Conservation (phyloP, 2,797 vertebrate species). For the Carduelis carduelis region DNA sequence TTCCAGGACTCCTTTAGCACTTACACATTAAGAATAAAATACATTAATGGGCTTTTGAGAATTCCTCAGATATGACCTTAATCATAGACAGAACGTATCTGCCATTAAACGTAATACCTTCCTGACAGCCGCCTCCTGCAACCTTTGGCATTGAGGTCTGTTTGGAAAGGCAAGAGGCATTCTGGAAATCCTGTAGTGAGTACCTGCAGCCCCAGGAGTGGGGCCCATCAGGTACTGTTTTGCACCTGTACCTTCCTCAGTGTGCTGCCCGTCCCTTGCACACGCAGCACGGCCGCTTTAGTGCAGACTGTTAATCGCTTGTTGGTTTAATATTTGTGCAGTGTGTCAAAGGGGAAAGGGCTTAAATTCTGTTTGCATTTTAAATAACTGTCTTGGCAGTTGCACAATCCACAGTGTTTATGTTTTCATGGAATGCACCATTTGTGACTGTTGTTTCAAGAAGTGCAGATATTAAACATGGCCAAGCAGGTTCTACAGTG, state of each 20-base stretch:
- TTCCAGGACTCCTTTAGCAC: neutral
- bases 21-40: constrained; percentile 16
- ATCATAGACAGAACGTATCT: neutral
- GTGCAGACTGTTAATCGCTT: neutral
- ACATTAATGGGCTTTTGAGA: constrained; percentile 19
- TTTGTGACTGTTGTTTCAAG: neutral
- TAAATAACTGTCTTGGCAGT: constrained; percentile 13
- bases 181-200: neutral
- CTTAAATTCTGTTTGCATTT: constrained; percentile 25
- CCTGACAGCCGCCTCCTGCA: neutral
- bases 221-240: neutral
- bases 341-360: neutral
- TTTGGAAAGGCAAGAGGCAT: neutral
- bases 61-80: neutral
- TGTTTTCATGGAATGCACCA: neutral
- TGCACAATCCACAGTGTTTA: neutral
- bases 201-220: neutral
- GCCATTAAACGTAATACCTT: neutral
- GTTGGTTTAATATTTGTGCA: neutral
- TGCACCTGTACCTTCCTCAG: neutral
- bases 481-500: neutral
- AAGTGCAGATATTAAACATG: neutral
- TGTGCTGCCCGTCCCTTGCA: neutral
- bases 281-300: neutral
- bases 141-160: neutral